Base-by-base conservation (phyloP, 2,113 vertebrate species). In the Leuciscus idus region DNA sequence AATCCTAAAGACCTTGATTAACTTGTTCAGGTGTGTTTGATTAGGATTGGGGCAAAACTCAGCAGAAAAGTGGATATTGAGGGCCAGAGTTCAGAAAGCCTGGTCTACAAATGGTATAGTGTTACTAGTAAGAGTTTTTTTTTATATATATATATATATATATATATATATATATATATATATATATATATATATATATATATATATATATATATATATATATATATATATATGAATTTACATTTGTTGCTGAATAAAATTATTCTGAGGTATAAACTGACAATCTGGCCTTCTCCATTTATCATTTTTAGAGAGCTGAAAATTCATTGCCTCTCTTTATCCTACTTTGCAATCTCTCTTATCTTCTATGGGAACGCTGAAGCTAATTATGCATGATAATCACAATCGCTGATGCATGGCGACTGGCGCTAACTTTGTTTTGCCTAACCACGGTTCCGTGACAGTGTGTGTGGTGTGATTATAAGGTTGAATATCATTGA, bases 391-490 rank as follows among this genome's bases (percentile, higher is more conserved):
- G 59, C 52, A 23, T 78, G 59, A 30, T 36, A n/a, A 76, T 30
- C 21, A 39, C 85, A 86, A 83, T 87, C 80, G 83, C 86, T 88
- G 84, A 91, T 86, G 90, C 87, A 87, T 92, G 90, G 87, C 89
- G 64, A 4, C 79, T 92, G 91, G 89, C 93, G 91, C 91, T 88
- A 8, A n/a, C 39, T 73, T 48, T 93, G 93, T 74, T 86, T 70
- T 84, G 84, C 78, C 66, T 86, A 84, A 86, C 84, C 84, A 86
- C 46, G 66, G 55, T 61, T 23, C 79, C 30, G 17, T 81, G 81
- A 73, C 73, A 2, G 7, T 52, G 36, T 72, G 70, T 80, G 19
- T 73, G 12, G 68, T 68, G 64, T 64, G 81, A 36, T 36, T 46
- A 73, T 66, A 84, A 62, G 52, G 84, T 33, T 87, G 50, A 57